These are phyloP conservation scores for Aphyosemion australe DNA, from an alignment of 2,113 vertebrate genomes.

Conservation along the genomic window DNA sequence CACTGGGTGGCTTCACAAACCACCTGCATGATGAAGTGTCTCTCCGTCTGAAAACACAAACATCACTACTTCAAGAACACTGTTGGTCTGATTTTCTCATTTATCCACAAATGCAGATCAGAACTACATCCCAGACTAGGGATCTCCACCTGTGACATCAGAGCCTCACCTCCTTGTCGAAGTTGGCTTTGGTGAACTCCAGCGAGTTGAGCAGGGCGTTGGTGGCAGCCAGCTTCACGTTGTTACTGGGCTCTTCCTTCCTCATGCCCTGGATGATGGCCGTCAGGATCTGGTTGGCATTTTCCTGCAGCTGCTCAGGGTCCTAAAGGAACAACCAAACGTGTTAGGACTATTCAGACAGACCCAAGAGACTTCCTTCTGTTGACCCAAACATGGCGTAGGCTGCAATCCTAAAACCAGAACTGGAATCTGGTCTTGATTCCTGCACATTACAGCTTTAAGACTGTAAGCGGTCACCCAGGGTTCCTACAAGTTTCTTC, in stretches of 20 bases:
- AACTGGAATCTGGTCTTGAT: neutral
- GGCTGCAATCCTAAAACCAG: no score
- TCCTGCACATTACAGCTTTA: no score
- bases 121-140: no score
- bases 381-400: no score
- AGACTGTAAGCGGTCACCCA: no score
- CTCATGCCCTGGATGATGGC: constrained; percentile 99
- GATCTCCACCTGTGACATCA: no score
- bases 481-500: no score
- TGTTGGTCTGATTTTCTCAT: no score
- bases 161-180: constrained; percentile 92
- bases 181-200: constrained; percentile 99
- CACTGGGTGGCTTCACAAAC: constrained; percentile 99
- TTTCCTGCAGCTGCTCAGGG: constrained; percentile 97
- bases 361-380: no score
- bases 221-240: constrained; percentile 96
- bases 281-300: constrained; percentile 97
- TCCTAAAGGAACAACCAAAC: constrained; percentile 77
- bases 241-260: constrained; percentile 99
- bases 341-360: neutral
- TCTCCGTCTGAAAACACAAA: constrained; percentile 84
- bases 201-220: constrained; percentile 98
- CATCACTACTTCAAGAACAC: no score
- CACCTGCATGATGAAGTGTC: constrained; percentile 99
- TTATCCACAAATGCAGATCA: no score